Conservation (phyloP, 2,113 vertebrate species). For the Leuciscus idus region DNA sequence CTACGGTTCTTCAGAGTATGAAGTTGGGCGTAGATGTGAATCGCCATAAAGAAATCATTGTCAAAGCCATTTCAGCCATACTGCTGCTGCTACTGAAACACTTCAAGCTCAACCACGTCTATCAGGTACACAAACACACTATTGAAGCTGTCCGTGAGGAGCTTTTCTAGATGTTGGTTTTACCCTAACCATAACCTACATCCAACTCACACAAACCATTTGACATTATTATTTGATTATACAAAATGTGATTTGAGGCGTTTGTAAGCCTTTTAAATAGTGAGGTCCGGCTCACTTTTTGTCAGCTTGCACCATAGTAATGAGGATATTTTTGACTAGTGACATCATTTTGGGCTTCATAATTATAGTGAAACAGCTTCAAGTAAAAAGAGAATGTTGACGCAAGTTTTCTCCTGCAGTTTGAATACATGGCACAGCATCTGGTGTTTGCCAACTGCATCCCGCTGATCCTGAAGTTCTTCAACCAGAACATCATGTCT, state of each 20-base stretch:
- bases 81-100: slow-evolving; percentile 95
- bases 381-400: too few relatives aligned
- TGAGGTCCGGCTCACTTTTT: background rate
- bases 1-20: slow-evolving; percentile 97
- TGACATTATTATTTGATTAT: background rate
- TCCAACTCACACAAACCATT: background rate
- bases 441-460: slow-evolving; percentile 99
- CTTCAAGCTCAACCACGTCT: slow-evolving; percentile 97
- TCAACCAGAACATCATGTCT: slow-evolving; percentile 99
- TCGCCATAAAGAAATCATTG: slow-evolving; percentile 97
- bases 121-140: slow-evolving; percentile 80
- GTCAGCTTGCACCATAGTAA: background rate
- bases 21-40: slow-evolving; percentile 97
- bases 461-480: slow-evolving; percentile 98
- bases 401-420: slow-evolving; percentile 71
- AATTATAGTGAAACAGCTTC: background rate
- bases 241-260: background rate
- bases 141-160: background rate
- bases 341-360: too few relatives aligned
- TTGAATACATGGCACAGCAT: slow-evolving; percentile 99
- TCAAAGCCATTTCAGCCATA: slow-evolving; percentile 95
- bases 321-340: background rate
- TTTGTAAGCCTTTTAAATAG: background rate
- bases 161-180: background rate
- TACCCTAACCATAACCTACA: background rate